Evolutionary conservation across 2,113 vertebrate genomes (phyloP).

Genomic region (Scatophagus argus): DNA sequence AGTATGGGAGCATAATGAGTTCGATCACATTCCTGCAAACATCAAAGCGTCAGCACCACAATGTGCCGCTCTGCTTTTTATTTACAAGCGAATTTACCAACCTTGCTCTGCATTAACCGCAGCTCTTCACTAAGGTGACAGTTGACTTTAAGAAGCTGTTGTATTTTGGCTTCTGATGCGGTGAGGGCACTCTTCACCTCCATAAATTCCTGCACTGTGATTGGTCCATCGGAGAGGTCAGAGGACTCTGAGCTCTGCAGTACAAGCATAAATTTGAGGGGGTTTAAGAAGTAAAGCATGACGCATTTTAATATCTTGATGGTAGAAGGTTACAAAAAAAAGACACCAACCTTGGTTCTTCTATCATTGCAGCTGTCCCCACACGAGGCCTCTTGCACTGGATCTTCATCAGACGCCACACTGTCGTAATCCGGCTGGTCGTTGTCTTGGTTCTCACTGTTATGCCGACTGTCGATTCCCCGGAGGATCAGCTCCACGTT

Average conservation of each 20-base stretch:
- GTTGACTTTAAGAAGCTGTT: constrained; percentile 98
- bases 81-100: constrained; percentile 54
- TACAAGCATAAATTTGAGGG: too few relatives aligned
- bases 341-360: constrained; percentile 90
- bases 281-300: background rate
- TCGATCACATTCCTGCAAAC: too few relatives aligned
- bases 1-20: background rate
- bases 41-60: background rate
- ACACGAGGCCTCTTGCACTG: constrained; percentile 86
- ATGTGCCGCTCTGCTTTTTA: background rate
- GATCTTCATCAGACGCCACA: constrained; percentile 97
- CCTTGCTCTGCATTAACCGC: constrained; percentile 97
- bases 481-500: constrained; percentile 95
- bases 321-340: background rate
- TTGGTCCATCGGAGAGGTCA: constrained; percentile 94
- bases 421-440: constrained; percentile 99
- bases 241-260: constrained; percentile 94
- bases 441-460: constrained; percentile 90
- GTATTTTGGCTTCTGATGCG: constrained; percentile 97
- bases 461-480: constrained; percentile 88
- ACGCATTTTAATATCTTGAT: background rate
- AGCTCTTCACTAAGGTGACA: constrained; percentile 97
- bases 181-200: constrained; percentile 96
- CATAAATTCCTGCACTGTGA: constrained; percentile 96
- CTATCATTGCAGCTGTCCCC: constrained; percentile 88